A percentile compares a stretch with the other conserved stretches of the same genome.
Evolutionary conservation across 2,888 invertebrate species (phyloP).

Genomic region (Camponotus fellah): DNA sequence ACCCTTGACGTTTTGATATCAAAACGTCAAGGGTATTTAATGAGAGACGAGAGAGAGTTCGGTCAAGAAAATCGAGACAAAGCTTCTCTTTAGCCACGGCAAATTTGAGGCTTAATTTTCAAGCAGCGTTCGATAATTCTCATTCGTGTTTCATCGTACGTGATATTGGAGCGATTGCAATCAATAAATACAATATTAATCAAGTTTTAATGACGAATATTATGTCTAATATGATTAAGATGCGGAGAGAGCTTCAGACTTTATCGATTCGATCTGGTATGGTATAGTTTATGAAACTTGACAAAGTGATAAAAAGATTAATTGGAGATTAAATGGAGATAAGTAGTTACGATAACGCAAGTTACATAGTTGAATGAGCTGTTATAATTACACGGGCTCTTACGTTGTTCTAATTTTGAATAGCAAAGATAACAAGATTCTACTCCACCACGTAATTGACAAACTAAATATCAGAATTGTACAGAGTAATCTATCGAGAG

Average conservation of each 20-base stretch:
- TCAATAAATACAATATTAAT: slow-evolving; percentile 30
- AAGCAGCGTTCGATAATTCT: slow-evolving; percentile 8
- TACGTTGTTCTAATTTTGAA: neutral
- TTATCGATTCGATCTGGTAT: neutral
- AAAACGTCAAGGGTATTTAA: neutral
- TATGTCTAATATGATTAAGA: neutral
- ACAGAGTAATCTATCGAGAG: neutral
- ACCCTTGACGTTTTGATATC: slow-evolving; percentile 29
- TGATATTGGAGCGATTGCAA: neutral
- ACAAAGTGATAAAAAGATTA: slow-evolving; percentile 3
- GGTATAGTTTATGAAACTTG: slow-evolving; percentile 5
- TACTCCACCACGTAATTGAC: neutral
- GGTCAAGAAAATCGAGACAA: neutral
- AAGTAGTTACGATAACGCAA: neutral
- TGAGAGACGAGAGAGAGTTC: neutral
- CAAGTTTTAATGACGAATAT: neutral
- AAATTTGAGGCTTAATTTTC: slow-evolving; percentile 38
- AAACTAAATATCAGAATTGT: neutral
- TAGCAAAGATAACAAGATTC: neutral
- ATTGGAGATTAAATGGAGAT: slow-evolving; percentile 5
- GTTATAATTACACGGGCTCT: neutral
- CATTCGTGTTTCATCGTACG: slow-evolving; percentile 3
- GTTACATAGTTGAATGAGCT: neutral
- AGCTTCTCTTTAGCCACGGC: neutral
- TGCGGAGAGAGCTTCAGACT: neutral